Evolutionary conservation across 53 echinoderm and acorn worm species (phyloP).

Genomic region (Arbacia lixula): DNA sequence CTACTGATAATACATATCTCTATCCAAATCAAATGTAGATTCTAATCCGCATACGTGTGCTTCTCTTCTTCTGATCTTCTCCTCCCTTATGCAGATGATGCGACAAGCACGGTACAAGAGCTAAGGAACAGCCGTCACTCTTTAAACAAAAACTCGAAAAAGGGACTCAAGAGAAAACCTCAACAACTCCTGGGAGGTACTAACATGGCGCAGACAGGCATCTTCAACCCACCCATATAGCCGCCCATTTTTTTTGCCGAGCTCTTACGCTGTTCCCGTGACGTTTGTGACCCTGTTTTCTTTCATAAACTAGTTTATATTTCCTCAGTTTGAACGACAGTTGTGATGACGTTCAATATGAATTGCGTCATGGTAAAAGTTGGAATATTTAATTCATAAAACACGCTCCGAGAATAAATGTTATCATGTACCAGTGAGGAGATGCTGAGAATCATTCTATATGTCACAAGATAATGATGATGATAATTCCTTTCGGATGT

Average conservation of each 20-base stretch:
- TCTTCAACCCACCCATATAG: conserved; percentile 8
- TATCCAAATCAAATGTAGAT: too few relatives aligned
- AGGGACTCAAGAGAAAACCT: conserved; percentile 29
- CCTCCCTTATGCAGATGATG: conserved; percentile 28
- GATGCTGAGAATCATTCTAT: too few relatives aligned
- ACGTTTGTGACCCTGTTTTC: too few relatives aligned
- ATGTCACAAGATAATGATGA: too few relatives aligned
- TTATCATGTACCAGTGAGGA: too few relatives aligned
- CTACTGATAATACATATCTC: too few relatives aligned
- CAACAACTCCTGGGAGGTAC: conserved; percentile 26
- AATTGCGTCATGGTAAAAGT: conserved; percentile 15
- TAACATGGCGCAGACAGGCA: conserved; percentile 13
- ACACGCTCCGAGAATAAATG: too few relatives aligned
- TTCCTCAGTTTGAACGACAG: conserved; percentile 42
- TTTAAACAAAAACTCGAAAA: conserved; percentile 55
- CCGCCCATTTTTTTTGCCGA: too few relatives aligned
- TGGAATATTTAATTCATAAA: too few relatives aligned
- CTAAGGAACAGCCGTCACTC: conserved; percentile 33
- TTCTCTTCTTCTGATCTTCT: background rate
- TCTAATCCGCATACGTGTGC: too few relatives aligned
- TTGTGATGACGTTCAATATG: background rate
- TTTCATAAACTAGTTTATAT: conserved; percentile 36
- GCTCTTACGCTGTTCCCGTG: too few relatives aligned
- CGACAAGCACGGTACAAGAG: conserved; percentile 54
- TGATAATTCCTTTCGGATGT: too few relatives aligned